Evolutionary conservation across 2,888 invertebrate genomes (phyloP), one percentile per base, ranked within the genome.

Genomic region (Kuschelorhynchus macadamiae): DNA sequence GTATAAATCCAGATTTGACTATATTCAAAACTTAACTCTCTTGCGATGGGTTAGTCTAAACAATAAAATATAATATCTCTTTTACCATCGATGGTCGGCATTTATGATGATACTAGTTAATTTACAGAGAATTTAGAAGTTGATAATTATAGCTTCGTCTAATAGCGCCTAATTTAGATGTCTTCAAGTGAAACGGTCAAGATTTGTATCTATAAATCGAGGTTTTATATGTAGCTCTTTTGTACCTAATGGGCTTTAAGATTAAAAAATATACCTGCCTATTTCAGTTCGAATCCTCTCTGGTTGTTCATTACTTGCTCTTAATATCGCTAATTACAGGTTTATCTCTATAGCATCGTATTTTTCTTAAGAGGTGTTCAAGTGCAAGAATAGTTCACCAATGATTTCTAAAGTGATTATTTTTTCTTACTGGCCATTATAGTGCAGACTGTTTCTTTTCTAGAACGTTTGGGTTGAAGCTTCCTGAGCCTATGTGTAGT

Each of bases 201-300:
- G 65, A 65, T 65, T 65, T 64, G 59, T 59, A 65, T 65, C 65
- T 42, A 46, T 65, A 65, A 65, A 59, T 65, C 57, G 65, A 16
- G 65, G 65, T 62, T 62, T 44, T 62, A 53, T 62, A 55, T 55
- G 55, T 53, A 55, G 32, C 59, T 65, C 44, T 36, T 36, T 59
- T 59, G 52, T 59, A 20, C 57, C 52, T 65, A 65, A 65, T 65
- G 65, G 65, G 44, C 52, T 65, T 33, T 32, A 33, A 57, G 52
- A 59, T 65, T 59, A 65, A 65, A 65, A 65, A 65, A 65, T 65
- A 56, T 65, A 65, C 65, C 65, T 65, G 42, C 65, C 65, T 65
- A 65, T 65, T 65, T 65, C 50, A 50, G 49, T 52, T 53, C 44
- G 18, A 49, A 42, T 52, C 36, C 57, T 56, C 49, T 64, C 57